Base-by-base conservation (phyloP, 1,140 invertebrate species). In the Rhopalosiphum padi region DNA sequence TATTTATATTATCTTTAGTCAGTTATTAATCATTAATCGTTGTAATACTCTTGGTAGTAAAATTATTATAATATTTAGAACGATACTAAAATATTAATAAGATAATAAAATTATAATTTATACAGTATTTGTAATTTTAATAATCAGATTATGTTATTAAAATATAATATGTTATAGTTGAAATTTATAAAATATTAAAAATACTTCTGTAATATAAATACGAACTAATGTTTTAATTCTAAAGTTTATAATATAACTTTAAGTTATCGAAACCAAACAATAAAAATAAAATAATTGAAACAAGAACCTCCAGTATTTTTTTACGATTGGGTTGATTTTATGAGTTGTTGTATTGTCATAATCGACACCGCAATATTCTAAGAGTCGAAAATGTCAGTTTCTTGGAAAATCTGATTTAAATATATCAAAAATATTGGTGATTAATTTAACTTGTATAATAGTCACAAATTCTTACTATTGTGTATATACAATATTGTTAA, bases 111-210 rank as follows among this genome's bases (percentile, higher is more conserved):
- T 18, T 77, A 77, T 77, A n/a, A n/a, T 77, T 18, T n/a, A 18
- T 77, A 77, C 15, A 77, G n/a, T 77, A 77, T 77, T 77, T n/a
- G 60, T 77, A 77, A 77, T 77, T 77, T 77, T 77, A 77, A 77
- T 77, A 77, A 77, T 35, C 30, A 77, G 60, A 77, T 77, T 77
- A 77, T n/a, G 30, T 77, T 68, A 77, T 77, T 77, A 77, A 77
- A 77, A 6, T 77, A 77, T 77, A 77, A 35, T 77, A n/a, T 77
- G 15, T 77, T 77, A 1, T 18, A n/a, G 30, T 77, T 6, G 23
- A n/a, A n/a, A 77, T 77, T 0, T 68, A 68, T 68, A 30, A 15
- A 55, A 25, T 55, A 68, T 11, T 68, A n/a, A 68, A 68, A 68
- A 60, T 68, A 68, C 60, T 68, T 30, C 60, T 15, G 30, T n/a